phyloP scores from a whole-genome alignment of 2,888 invertebrate species.

The Melitaea athalia region DNA sequence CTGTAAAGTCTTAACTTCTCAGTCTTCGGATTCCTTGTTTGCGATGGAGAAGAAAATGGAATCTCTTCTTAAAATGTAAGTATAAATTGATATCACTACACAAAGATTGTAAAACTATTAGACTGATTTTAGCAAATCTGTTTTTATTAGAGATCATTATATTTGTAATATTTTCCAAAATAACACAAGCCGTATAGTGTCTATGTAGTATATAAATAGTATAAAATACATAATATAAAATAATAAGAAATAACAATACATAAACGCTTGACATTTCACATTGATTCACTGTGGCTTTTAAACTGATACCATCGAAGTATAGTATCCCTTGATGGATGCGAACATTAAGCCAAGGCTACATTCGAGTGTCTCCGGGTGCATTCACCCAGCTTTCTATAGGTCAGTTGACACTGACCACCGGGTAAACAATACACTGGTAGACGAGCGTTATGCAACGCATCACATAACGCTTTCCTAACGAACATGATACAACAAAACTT shows the following conservation, averaged over 20 bases:
- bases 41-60: conserved; percentile 92
- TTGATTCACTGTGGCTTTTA: not conserved
- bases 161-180: too few relatives aligned
- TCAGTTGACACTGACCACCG: conserved; percentile 34
- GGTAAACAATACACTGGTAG: conserved; percentile 38
- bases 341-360: conserved; percentile 23
- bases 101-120: not conserved
- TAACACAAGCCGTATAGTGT: too few relatives aligned
- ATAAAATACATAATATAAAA: too few relatives aligned
- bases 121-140: too few relatives aligned
- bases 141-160: too few relatives aligned
- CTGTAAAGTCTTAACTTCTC: conserved; percentile 88
- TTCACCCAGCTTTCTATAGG: conserved; percentile 45
- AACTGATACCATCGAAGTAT: not conserved
- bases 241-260: not conserved
- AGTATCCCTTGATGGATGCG: not conserved
- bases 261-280: not conserved
- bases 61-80: conserved; percentile 87
- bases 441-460: conserved; percentile 23
- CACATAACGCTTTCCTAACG: conserved; percentile 36
- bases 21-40: conserved; percentile 86
- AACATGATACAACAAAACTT: not conserved
- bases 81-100: conserved; percentile 46
- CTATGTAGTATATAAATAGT: too few relatives aligned
- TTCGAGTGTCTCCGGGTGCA: conserved; percentile 40